Base-by-base conservation (phyloP, 2,797 vertebrate species). In the Malacoraja senta region DNA sequence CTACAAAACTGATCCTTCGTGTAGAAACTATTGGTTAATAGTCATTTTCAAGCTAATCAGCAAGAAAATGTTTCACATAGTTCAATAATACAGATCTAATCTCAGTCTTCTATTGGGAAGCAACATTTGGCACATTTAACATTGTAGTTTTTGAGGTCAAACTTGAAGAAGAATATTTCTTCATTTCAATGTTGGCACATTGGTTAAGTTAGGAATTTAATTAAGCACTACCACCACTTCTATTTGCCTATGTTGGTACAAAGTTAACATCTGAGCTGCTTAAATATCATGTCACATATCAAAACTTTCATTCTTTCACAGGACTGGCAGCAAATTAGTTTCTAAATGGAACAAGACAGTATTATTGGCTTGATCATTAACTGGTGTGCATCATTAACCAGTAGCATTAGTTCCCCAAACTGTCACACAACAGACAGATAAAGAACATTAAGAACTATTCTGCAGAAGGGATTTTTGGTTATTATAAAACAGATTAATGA, bases 341-440 rank as follows among this genome's bases (percentile, higher is more conserved):
- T 44, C 71, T 76, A 92, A 92, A 92, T 92, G 71, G 72, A 38
- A 74, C 71, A 92, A n/a, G 71, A 58, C 90, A 91, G 86, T 13
- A 76, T 44, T 92, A 92, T 92, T 92, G 68, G 12, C 21, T 72
- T 17, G 90, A 92, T 74, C 71, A 92, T 92, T 74, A 76, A 53
- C 72, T 13, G 44, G 71, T 13, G 6, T n/a, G 35, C 68, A 74
- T 76, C 71, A 72, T 72, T 72, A 72, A 72, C 71, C 71, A 21
- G 26, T 76, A 76, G 90, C 72, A 92, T 76, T 92, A 17, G 24
- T 91, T 74, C 35, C 38, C 21, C 35, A 74, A 91, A 74, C 24
- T 91, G 35, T 10, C 35, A 91, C 24, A 44, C 35, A 91, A 91
- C 17, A n/a, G 84, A 65, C 17, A 90, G 86, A 90, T 91, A 53